Base-by-base conservation (phyloP, 2,113 vertebrate species). In the Deroptyus accipitrinus region DNA sequence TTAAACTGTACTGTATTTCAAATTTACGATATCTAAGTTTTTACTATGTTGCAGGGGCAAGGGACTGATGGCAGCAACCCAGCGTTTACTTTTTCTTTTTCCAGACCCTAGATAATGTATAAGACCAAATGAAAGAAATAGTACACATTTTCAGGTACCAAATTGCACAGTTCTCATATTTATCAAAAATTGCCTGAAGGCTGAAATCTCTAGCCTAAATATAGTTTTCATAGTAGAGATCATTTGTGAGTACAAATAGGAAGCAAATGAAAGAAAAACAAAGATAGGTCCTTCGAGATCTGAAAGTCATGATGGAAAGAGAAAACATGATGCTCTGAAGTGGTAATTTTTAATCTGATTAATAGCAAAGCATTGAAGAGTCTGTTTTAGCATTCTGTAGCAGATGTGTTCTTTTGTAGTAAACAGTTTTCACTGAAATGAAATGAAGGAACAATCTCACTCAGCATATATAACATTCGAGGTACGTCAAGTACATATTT, bases 341-440 rank as follows among this genome's bases (percentile, higher is more conserved):
- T 84, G 39, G 66, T 77, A 46, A 31, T 74, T 73, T 91, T 93
- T 87, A 81, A 57, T 63, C 57, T 81, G 72, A 66, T 44, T 31
- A 92, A 79, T 24, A 64, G 7, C 41, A 52, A 87, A 55, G 20
- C 8, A 31, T n/a, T 80, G 70, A 93, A 95, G 96, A 83, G 74
- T 92, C 72, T 80, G 39, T 88, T 88, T 92, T 66, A 92, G 31
- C 13, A 81, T 83, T 96, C 61, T 59, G 79, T 86, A 95, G 54
- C 7, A 37, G 33, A 31, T 8, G 11, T 64, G 72, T 22, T 93
- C 23, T 83, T 87, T 90, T 81, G 64, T 67, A 80, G 52, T 82
- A 90, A 97, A 68, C 13, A 77, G 46, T 33, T 42, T 89, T 95
- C 64, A 35, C 22, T 24, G 57, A 59, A 59, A 59, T 35, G 46